These are phyloP conservation scores for Glossosoma conforme DNA, from an alignment of 1,140 invertebrate species.

Conservation along the genomic window DNA sequence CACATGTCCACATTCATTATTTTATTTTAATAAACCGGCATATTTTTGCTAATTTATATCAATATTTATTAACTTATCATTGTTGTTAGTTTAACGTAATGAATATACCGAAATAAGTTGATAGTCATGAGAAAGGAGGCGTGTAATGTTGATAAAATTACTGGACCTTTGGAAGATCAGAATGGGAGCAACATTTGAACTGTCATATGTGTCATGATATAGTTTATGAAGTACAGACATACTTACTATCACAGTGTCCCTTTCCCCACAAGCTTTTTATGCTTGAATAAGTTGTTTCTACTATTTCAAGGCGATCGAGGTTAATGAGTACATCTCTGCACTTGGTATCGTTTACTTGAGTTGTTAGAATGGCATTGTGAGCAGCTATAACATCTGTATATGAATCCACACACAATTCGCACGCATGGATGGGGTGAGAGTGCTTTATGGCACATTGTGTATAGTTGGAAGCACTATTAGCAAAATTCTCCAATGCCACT, in stretches of 20 bases:
- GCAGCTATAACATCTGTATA: constrained; percentile 47
- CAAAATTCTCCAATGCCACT: constrained; percentile 41
- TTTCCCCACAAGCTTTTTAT: constrained; percentile 48
- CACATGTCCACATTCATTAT: too few species aligned
- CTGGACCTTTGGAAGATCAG: too few species aligned
- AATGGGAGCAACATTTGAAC: too few species aligned
- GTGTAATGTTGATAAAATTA: too few species aligned
- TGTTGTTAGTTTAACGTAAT: too few species aligned
- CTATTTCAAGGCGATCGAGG: constrained; percentile 51
- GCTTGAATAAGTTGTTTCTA: constrained; percentile 48
- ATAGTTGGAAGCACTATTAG: constrained; percentile 46
- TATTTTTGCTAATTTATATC: too few species aligned
- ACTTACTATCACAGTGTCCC: constrained; percentile 54
- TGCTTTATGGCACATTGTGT: constrained; percentile 49
- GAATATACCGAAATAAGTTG: too few species aligned
- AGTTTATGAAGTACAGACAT: too few species aligned
- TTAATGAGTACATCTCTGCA: constrained; percentile 50
- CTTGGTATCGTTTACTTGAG: constrained; percentile 45
- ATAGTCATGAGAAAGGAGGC: too few species aligned
- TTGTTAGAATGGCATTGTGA: constrained; percentile 45
- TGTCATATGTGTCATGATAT: constrained; percentile 14
- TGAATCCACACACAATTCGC: constrained; percentile 48
- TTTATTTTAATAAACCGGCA: too few species aligned
- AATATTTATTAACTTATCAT: too few species aligned
- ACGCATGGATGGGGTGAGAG: constrained; percentile 51